These are phyloP conservation scores for Euglossa dilemma DNA, from an alignment of 1,140 invertebrate species.

Conservation along the genomic window DNA sequence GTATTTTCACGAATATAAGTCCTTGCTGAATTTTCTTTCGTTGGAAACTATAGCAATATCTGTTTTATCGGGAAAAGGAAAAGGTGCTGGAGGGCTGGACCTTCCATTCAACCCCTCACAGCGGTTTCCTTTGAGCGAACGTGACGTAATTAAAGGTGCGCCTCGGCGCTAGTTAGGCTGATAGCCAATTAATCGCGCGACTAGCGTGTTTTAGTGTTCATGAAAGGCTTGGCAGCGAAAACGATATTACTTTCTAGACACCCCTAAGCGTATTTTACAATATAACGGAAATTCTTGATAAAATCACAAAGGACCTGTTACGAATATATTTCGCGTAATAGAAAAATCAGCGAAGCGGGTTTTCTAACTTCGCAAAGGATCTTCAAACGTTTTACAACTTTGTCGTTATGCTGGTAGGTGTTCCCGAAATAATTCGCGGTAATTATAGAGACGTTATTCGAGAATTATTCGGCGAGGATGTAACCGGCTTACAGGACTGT, in stretches of 20 bases:
- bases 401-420: neutral
- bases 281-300: neutral
- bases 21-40: neutral
- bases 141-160: constrained; percentile 21
- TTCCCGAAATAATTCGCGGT: neutral
- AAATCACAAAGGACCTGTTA: neutral
- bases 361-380: too few relatives aligned
- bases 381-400: neutral
- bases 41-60: neutral
- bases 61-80: neutral
- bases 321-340: neutral
- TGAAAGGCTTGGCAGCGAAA: neutral
- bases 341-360: too few relatives aligned
- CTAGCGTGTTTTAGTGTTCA: neutral
- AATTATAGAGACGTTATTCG: too few relatives aligned
- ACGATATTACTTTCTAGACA: neutral
- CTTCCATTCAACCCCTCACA: neutral
- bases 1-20: too few relatives aligned
- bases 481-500: too few relatives aligned
- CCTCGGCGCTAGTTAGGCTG: neutral
- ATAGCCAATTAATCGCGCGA: constrained; percentile 16
- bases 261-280: neutral
- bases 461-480: too few relatives aligned
- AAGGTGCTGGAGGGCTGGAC: too few relatives aligned
- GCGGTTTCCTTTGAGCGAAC: constrained; percentile 26